Percentiles rank a stretch among this genome's conserved stretches.
Evolutionary conservation across 1,140 invertebrate species (phyloP).

Genomic region (Telenomus remus): DNA sequence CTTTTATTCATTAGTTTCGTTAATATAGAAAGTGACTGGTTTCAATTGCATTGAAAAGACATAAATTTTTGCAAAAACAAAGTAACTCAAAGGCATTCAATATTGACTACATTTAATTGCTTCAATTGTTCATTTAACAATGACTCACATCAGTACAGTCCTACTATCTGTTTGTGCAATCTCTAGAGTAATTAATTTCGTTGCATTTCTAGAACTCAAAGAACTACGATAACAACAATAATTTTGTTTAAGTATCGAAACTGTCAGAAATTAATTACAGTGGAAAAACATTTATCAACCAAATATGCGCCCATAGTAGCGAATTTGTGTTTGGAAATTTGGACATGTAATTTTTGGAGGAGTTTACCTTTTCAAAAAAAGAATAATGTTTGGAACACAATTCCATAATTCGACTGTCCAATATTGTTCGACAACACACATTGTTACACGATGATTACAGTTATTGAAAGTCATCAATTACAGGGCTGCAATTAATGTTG

Average conservation of each 20-base stretch:
- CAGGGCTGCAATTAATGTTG: no score
- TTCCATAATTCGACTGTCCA: no score
- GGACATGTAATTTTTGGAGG: no score
- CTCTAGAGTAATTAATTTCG: constrained; percentile 32
- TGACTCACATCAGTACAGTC: constrained; percentile 40
- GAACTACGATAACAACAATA: constrained; percentile 6
- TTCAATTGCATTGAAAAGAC: background rate
- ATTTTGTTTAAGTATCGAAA: background rate
- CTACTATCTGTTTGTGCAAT: constrained; percentile 42
- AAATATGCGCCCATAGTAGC: no score
- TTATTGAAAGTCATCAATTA: no score
- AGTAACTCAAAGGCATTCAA: constrained; percentile 31
- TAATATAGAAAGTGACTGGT: constrained; percentile 3
- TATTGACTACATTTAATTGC: constrained; percentile 49
- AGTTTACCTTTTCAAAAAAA: no score
- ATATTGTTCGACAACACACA: no score
- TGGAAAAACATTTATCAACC: no score
- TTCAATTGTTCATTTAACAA: constrained; percentile 47
- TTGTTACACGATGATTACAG: no score
- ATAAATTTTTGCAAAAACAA: constrained; percentile 5
- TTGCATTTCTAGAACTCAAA: constrained; percentile 25
- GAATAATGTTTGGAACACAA: no score
- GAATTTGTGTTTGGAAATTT: no score
- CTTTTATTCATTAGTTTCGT: background rate
- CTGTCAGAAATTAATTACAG: background rate